Percentiles rank a stretch among this genome's conserved stretches.
phyloP scores from a whole-genome alignment of 2,888 invertebrate species.

The Patella depressa region DNA sequence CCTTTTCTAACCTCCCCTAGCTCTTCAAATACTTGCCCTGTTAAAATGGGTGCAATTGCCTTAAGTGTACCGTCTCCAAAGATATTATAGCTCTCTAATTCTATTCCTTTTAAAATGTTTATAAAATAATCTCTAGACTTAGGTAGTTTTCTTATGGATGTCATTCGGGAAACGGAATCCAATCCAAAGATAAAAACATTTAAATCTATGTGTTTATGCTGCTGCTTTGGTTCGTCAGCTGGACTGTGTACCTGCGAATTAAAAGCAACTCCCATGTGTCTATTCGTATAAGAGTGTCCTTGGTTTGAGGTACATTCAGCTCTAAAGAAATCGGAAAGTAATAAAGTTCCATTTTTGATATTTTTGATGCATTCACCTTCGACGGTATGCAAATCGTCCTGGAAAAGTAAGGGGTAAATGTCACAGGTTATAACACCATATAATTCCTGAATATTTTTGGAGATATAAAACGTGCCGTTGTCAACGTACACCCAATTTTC shows the following conservation, averaged over 20 bases:
- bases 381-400: constrained; percentile 51
- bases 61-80: constrained; percentile 70
- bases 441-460: constrained; percentile 71
- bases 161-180: constrained; percentile 87
- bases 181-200: constrained; percentile 86
- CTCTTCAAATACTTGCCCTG: constrained; percentile 83
- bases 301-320: constrained; percentile 56
- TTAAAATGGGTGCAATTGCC: constrained; percentile 87
- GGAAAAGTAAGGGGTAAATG: constrained; percentile 73
- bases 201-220: constrained; percentile 71
- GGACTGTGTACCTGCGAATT: constrained; percentile 31
- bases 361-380: constrained; percentile 44
- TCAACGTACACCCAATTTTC: constrained; percentile 85
- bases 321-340: constrained; percentile 63
- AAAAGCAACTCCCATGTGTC: constrained; percentile 76
- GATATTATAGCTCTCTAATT: constrained; percentile 78
- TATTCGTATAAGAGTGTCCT: constrained; percentile 77
- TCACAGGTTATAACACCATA: constrained; percentile 73
- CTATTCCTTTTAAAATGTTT: constrained; percentile 39
- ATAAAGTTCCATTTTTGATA: constrained; percentile 46
- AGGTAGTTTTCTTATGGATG: constrained; percentile 66
- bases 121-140: constrained; percentile 44
- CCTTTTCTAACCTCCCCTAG: constrained; percentile 84
- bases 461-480: constrained; percentile 77
- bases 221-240: constrained; percentile 1